These are phyloP conservation scores for Sminthurides bifidus DNA, from an alignment of 1,140 invertebrate genomes.

Conservation along the genomic window DNA sequence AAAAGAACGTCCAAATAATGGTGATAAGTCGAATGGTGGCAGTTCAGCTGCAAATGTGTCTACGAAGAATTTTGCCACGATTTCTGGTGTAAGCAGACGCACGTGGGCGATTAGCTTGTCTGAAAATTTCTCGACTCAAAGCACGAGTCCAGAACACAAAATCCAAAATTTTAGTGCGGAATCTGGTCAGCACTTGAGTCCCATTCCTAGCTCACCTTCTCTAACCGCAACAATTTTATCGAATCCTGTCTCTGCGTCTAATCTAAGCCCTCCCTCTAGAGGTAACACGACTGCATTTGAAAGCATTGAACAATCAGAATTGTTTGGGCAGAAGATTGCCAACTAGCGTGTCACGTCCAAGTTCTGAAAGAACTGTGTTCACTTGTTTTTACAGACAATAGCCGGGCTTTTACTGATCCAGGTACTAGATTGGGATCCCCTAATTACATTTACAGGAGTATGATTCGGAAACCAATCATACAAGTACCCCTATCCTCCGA, in stretches of 20 bases:
- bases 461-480: constrained; percentile 26
- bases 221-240: constrained; percentile 24
- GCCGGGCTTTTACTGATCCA: constrained; percentile 21
- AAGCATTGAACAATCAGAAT: too few species aligned
- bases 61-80: background rate
- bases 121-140: background rate
- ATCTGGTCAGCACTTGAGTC: constrained; percentile 56
- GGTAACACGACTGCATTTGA: too few species aligned
- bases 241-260: constrained; percentile 1
- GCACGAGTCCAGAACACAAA: background rate
- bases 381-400: constrained; percentile 1
- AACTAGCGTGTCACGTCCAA: too few species aligned
- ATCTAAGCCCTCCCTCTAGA: constrained; percentile 7
- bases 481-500: constrained; percentile 24
- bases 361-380: too few species aligned
- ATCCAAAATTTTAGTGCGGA: too few species aligned
- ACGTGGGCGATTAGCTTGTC: background rate
- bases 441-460: constrained; percentile 18
- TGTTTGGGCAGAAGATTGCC: too few species aligned
- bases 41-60: too few species aligned
- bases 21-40: too few species aligned
- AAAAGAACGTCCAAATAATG: too few species aligned
- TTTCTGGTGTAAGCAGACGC: constrained; percentile 6
- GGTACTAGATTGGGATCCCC: constrained; percentile 8
- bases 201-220: constrained; percentile 57